phyloP scores from a whole-genome alignment of 2,888 invertebrate species.

The Acleris literana region DNA sequence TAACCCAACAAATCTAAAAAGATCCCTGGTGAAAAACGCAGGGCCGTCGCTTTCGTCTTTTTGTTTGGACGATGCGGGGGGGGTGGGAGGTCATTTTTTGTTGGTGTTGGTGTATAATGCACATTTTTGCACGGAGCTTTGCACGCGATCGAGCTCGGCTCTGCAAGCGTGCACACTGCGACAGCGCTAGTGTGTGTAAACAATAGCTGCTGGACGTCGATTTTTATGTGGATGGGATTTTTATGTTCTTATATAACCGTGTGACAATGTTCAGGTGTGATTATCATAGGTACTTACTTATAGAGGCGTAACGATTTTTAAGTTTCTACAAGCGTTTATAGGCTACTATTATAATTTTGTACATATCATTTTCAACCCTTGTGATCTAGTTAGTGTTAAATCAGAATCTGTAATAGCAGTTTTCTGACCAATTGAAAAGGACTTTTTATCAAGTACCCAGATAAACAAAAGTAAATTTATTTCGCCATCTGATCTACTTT shows the following conservation, averaged over 20 bases:
- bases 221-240: constrained; percentile 35
- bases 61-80: constrained; percentile 52
- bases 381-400: too few species aligned
- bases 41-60: constrained; percentile 57
- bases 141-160: constrained; percentile 69
- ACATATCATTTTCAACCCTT: too few species aligned
- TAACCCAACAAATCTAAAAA: constrained; percentile 56
- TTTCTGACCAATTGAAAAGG: too few species aligned
- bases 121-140: constrained; percentile 79
- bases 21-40: constrained; percentile 61
- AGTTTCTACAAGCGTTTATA: too few species aligned
- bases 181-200: constrained; percentile 37
- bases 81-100: constrained; percentile 60
- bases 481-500: too few species aligned
- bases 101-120: constrained; percentile 69
- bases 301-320: not conserved
- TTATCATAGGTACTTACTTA: constrained; percentile 12
- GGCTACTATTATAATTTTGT: too few species aligned
- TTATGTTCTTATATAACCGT: constrained; percentile 28
- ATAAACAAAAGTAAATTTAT: too few species aligned
- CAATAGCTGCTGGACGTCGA: constrained; percentile 32
- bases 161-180: constrained; percentile 63
- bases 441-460: too few species aligned
- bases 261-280: constrained; percentile 32
- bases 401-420: too few species aligned